Base-by-base conservation (phyloP, 2,888 invertebrate genomes). In the Melanchra persicariae region DNA sequence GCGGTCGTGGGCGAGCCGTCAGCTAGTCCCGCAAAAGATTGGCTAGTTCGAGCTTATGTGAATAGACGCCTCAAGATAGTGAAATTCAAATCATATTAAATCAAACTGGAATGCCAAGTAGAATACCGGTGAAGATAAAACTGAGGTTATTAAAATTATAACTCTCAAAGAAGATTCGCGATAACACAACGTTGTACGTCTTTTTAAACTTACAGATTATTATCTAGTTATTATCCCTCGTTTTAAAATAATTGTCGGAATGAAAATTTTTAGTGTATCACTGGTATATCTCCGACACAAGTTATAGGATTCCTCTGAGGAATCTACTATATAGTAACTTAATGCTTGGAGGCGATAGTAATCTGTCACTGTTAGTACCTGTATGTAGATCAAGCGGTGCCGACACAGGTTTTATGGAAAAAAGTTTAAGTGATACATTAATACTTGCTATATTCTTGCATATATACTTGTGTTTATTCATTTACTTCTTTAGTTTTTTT, bases 371-470 rank as follows among this genome's bases (percentile, higher is more conserved):
- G 76, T 84, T 75, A 70, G 62, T 74, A 70, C 60, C 55, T 81
- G 43, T 52, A 72, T 66, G 59, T 72, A 70, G 79, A 83, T 83
- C 82, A 83, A 83, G 81, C 58, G 70, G 58, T 58, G 79, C 83
- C 83, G 83, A 82, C 83, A 61, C 59, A 67, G 61, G 67, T 71
- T 52, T 58, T 63, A 76, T 59, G 61, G 62, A 79, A 78, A 70
- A 80, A 80, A 63, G 47, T 82, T 82, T 68, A 79, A 79, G 78
- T 81, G 82, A 81, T 68, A 82, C 82, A 77, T 82, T 79, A 65
- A 79, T 79, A 82, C 67, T 64, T 54, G 57, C 60, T 67, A 63
- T 71, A 81, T 64, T 60, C 57, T 6, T 77, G 26, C 63, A 37
- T 55, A 66, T n/a, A 22, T 64, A 67, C 34, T 57, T 57, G 15